Percentiles rank a stretch among this genome's conserved stretches.
phyloP scores from a whole-genome alignment of 1,140 invertebrate genomes.

The Lanistes nyassanus region DNA sequence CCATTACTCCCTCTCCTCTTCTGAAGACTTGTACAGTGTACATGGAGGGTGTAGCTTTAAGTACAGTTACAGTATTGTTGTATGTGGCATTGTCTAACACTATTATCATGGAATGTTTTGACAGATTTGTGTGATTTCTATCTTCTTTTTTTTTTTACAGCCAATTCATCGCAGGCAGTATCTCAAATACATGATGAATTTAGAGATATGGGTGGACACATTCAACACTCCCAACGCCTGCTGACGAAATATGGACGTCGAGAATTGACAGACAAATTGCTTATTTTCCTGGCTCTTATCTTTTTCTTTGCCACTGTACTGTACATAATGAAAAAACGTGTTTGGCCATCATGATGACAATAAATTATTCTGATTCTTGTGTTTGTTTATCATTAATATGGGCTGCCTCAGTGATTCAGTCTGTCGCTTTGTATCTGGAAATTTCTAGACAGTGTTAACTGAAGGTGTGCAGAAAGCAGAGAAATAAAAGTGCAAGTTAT shows the following conservation, averaged over 20 bases:
- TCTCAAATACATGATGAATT: slow-evolving; percentile 84
- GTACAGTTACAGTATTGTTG: too few species aligned
- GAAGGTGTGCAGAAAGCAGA: too few species aligned
- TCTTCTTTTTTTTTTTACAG: slow-evolving; percentile 38
- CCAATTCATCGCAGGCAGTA: slow-evolving; percentile 63
- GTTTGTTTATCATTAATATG: slow-evolving; percentile 1
- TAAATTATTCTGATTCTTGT: background rate
- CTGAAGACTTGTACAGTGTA: too few species aligned
- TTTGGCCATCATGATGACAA: slow-evolving; percentile 64
- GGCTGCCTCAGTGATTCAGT: background rate
- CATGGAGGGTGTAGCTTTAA: too few species aligned
- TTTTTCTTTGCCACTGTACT: slow-evolving; percentile 93
- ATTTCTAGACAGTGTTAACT: too few species aligned
- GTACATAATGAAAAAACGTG: slow-evolving; percentile 89
- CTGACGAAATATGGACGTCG: slow-evolving; percentile 92
- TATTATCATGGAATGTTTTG: too few species aligned
- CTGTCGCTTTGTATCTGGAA: background rate
- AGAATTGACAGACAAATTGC: slow-evolving; percentile 93
- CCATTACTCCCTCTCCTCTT: too few species aligned
- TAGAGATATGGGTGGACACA: slow-evolving; percentile 84
- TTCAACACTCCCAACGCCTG: slow-evolving; percentile 88
- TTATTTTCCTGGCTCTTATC: slow-evolving; percentile 88
- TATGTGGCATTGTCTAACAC: too few species aligned
- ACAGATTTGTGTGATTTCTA: background rate
- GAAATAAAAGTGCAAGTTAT: too few species aligned